Evolutionary conservation across 2,797 vertebrate genomes (phyloP).

Genomic region (Masticophis lateralis): DNA sequence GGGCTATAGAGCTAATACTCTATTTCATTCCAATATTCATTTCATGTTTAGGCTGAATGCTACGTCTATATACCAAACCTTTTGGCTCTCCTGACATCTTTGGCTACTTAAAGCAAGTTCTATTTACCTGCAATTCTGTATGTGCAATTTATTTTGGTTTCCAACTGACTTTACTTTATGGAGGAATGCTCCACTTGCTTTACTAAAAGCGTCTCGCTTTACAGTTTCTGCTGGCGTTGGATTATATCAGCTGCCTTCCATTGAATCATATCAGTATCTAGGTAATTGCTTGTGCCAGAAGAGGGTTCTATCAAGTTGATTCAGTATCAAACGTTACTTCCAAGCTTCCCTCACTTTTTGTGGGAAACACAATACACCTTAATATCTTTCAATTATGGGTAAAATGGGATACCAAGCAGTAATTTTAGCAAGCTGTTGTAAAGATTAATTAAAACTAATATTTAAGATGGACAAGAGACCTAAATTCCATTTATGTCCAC

Average conservation of each 20-base stretch:
- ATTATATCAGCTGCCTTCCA: neutral
- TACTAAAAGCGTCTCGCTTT: neutral
- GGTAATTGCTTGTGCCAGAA: neutral
- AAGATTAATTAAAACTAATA: slow-evolving; percentile 40
- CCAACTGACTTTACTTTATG: neutral
- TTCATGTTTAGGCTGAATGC: neutral
- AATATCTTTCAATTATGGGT: slow-evolving; percentile 4
- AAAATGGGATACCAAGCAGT: neutral
- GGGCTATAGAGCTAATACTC: too few species aligned
- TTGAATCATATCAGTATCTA: neutral
- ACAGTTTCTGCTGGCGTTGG: too few species aligned
- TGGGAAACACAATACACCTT: neutral
- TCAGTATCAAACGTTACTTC: neutral
- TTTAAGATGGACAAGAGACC: slow-evolving; percentile 25
- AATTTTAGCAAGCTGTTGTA: slow-evolving; percentile 15
- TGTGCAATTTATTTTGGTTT: neutral
- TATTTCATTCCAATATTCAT: neutral
- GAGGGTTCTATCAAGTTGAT: neutral
- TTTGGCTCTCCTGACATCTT: neutral
- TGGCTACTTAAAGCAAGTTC: neutral
- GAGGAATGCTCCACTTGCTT: neutral
- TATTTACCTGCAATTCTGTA: neutral
- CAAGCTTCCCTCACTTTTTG: neutral
- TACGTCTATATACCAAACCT: neutral
- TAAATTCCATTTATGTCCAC: slow-evolving; percentile 30